Percentiles rank a stretch among this genome's conserved stretches.
Evolutionary conservation across 2,113 vertebrate genomes (phyloP).

Genomic region (Clupea harengus): DNA sequence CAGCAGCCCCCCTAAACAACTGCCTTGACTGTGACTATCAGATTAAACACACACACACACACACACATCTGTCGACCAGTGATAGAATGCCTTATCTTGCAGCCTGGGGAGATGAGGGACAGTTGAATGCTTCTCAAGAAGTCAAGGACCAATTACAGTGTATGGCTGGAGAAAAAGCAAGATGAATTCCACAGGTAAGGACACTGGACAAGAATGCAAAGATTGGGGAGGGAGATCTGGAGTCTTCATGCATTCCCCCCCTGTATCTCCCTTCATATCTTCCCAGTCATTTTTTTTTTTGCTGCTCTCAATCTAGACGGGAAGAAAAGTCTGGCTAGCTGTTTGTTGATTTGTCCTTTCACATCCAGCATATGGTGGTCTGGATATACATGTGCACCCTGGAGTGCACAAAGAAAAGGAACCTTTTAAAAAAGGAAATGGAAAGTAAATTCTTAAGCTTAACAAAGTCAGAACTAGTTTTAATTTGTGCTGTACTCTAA

Average conservation of each 20-base stretch:
- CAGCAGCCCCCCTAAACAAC: too few relatives aligned
- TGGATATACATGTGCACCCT: background rate
- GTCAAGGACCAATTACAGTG: background rate
- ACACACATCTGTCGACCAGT: background rate
- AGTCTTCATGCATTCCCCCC: background rate
- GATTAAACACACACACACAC: background rate
- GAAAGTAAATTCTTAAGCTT: background rate
- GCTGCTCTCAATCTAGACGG: background rate
- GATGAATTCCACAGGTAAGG: background rate
- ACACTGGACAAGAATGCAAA: background rate
- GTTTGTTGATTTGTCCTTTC: background rate
- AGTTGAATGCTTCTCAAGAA: background rate
- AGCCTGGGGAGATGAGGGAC: background rate
- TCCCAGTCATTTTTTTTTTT: background rate
- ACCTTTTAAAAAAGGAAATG: background rate
- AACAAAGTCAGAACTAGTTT: background rate
- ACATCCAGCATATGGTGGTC: background rate
- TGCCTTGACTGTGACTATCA: too few relatives aligned
- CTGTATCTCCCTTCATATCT: background rate
- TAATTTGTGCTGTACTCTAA: background rate
- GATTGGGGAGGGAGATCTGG: background rate
- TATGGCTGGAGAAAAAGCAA: background rate
- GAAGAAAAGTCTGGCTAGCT: background rate
- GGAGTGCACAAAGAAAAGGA: background rate
- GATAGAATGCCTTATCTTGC: background rate